Percentiles rank a stretch among this genome's conserved stretches.
phyloP scores from a whole-genome alignment of 2,797 vertebrate genomes.

The Orestias chungarensis region DNA sequence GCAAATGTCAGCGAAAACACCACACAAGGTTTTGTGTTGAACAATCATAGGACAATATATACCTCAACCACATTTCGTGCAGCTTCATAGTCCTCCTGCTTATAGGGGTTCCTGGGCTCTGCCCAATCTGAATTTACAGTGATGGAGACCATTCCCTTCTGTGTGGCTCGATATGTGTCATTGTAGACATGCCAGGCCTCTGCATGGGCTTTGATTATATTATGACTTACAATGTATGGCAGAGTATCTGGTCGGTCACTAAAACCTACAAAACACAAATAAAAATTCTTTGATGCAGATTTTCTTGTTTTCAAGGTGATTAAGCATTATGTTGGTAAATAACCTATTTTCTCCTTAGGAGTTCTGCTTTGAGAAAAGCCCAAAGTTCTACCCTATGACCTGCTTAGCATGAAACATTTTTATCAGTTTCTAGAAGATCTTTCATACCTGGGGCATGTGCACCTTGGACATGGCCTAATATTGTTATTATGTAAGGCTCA shows the following conservation, averaged over 20 bases:
- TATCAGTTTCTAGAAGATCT: background rate
- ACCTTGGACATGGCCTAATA: conserved; percentile 87
- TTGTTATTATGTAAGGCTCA: conserved; percentile 88
- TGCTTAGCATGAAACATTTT: background rate
- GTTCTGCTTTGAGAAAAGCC: background rate
- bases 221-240: conserved; percentile 89
- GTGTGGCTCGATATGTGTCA: conserved; percentile 81
- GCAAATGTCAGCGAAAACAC: background rate
- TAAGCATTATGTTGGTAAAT: background rate
- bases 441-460: conserved; percentile 87
- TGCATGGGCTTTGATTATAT: conserved; percentile 91
- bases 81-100: conserved; percentile 88
- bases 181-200: conserved; percentile 96
- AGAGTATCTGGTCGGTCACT: conserved; percentile 82
- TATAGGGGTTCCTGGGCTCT: conserved; percentile 90
- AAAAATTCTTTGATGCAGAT: background rate
- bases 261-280: conserved; percentile 77
- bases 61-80: conserved; percentile 86
- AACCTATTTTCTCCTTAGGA: background rate
- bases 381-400: background rate
- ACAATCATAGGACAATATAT: background rate
- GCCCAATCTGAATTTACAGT: conserved; percentile 93
- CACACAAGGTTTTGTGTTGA: background rate
- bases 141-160: conserved; percentile 89
- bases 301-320: background rate